These are phyloP conservation scores for Todiramphus chloris DNA, from an alignment of 2,113 vertebrate genomes.

Conservation along the genomic window DNA sequence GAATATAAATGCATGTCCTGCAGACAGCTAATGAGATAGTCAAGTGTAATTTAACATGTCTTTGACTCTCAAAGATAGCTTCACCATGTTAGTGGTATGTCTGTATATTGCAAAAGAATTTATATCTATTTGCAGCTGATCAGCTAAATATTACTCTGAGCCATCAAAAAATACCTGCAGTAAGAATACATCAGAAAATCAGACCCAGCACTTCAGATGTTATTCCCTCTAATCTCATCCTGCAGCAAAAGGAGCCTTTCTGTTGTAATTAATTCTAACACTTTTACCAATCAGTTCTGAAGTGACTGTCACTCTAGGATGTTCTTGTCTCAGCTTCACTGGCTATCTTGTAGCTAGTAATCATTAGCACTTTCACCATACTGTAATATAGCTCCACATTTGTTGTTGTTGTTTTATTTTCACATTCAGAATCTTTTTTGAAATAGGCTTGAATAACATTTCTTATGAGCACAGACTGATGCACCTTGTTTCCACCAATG, in stretches of 20 bases:
- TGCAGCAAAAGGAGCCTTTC: background rate
- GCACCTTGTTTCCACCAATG: background rate
- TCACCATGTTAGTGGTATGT: background rate
- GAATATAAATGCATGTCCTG: background rate
- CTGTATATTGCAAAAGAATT: background rate
- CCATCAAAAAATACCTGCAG: background rate
- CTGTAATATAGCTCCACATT: background rate
- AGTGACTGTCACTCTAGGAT: background rate
- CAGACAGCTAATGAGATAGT: constrained; percentile 19
- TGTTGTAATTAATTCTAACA: constrained; percentile 17
- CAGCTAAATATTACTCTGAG: background rate
- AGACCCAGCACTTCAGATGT: background rate
- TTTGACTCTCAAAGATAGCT: background rate
- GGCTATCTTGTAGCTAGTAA: background rate
- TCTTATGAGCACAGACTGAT: background rate
- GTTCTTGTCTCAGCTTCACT: background rate
- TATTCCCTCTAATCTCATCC: background rate
- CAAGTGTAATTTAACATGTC: constrained; percentile 8
- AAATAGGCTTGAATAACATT: background rate
- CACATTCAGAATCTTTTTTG: background rate
- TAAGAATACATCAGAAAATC: background rate
- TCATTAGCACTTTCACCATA: background rate
- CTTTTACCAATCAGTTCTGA: background rate
- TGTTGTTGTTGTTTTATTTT: too few species aligned
- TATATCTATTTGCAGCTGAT: background rate